Evolutionary conservation across 2,797 vertebrate genomes (phyloP).

Genomic region (Alfaro cultratus): DNA sequence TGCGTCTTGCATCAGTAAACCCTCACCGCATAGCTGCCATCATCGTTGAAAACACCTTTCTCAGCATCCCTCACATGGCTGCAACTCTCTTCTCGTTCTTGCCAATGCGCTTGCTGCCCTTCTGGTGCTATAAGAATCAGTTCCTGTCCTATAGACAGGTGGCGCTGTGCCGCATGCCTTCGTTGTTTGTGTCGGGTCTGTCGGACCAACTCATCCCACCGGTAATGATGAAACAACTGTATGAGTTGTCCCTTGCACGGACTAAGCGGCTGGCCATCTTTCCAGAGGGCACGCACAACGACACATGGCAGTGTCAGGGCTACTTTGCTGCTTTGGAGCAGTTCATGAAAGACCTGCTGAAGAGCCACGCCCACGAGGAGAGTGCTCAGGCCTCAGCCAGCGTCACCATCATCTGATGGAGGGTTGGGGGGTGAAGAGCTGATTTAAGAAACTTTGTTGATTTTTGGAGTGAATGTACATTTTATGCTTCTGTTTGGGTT

Average conservation of each 20-base stretch:
- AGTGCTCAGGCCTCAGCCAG: slow-evolving; percentile 88
- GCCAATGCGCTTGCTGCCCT: slow-evolving; percentile 93
- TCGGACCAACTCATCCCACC: slow-evolving; percentile 98
- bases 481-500: slow-evolving; percentile 74
- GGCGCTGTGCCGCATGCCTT: slow-evolving; percentile 94
- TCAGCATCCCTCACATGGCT: slow-evolving; percentile 99
- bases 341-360: slow-evolving; percentile 95
- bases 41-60: slow-evolving; percentile 97
- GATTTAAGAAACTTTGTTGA: slow-evolving; percentile 16
- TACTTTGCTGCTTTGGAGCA: slow-evolving; percentile 97
- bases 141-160: slow-evolving; percentile 96
- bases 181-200: slow-evolving; percentile 96
- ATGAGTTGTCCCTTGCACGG: slow-evolving; percentile 95
- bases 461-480: slow-evolving; percentile 81
- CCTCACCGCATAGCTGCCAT: slow-evolving; percentile 95
- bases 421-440: slow-evolving; percentile 38
- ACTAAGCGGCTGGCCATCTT: slow-evolving; percentile 98
- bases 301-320: slow-evolving; percentile 99
- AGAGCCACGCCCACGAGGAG: slow-evolving; percentile 93
- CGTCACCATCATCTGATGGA: slow-evolving; percentile 91
- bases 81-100: slow-evolving; percentile 96
- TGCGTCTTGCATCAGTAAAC: slow-evolving; percentile 93
- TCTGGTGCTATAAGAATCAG: slow-evolving; percentile 99
- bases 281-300: slow-evolving; percentile 97
- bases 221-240: slow-evolving; percentile 99